phyloP scores from a whole-genome alignment of 1,140 invertebrate genomes.

The Chironomus striatipennis region DNA sequence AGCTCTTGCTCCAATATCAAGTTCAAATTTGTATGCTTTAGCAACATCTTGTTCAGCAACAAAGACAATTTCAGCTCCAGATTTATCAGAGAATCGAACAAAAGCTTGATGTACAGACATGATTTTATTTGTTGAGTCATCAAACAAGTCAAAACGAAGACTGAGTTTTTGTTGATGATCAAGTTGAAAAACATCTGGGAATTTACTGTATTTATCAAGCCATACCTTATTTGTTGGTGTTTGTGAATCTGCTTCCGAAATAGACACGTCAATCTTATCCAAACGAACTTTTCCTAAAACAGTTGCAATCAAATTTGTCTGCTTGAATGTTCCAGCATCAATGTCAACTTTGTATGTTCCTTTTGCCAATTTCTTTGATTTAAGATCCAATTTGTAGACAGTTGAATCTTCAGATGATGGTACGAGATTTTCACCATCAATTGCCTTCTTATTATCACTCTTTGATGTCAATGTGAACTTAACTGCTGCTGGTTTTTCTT shows the following conservation, averaged over 20 bases:
- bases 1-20: conserved; percentile 70
- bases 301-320: conserved; percentile 47
- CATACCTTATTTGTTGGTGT: conserved; percentile 69
- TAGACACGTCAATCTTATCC: conserved; percentile 75
- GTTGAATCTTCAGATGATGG: conserved; percentile 46
- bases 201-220: conserved; percentile 61
- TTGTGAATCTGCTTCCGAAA: conserved; percentile 80
- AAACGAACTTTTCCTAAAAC: conserved; percentile 65
- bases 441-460: conserved; percentile 30
- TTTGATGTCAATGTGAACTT: conserved; percentile 33
- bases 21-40: conserved; percentile 82
- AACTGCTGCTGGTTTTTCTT: conserved; percentile 30
- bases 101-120: conserved; percentile 88
- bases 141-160: conserved; percentile 71
- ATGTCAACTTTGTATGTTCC: conserved; percentile 78
- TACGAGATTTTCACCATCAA: conserved; percentile 26
- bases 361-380: conserved; percentile 65
- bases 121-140: conserved; percentile 55
- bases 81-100: conserved; percentile 61
- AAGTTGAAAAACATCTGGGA: conserved; percentile 58
- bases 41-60: conserved; percentile 80
- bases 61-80: conserved; percentile 79
- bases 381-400: conserved; percentile 70
- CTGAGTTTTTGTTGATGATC: conserved; percentile 85
- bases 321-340: conserved; percentile 43